phyloP scores from a whole-genome alignment of 2,888 invertebrate species.

The Drosophila putrida region DNA sequence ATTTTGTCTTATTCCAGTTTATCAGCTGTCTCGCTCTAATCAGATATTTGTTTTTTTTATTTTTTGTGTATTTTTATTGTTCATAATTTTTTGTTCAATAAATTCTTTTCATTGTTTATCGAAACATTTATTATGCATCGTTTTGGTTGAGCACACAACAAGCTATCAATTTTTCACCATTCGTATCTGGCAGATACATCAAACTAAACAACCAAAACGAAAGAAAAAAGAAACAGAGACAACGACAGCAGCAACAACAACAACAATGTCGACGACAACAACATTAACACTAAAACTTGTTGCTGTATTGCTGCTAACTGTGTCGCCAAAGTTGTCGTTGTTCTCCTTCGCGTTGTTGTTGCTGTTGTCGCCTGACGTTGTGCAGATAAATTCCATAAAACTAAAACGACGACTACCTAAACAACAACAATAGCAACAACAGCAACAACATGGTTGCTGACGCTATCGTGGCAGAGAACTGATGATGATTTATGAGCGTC shows the following conservation, averaged over 20 bases:
- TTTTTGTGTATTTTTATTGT: constrained; percentile 15
- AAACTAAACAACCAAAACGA: constrained; percentile 49
- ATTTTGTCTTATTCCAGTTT: constrained; percentile 11
- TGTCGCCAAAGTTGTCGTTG: constrained; percentile 70
- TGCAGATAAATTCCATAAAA: constrained; percentile 73
- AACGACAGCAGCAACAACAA: constrained; percentile 16
- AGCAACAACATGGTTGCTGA: constrained; percentile 44
- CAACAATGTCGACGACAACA: constrained; percentile 19
- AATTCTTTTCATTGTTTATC: constrained; percentile 67
- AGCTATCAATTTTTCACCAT: constrained; percentile 74
- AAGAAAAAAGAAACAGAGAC: constrained; percentile 7
- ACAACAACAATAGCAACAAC: constrained; percentile 37
- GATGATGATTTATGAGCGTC: constrained; percentile 81
- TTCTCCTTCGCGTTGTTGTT: constrained; percentile 23
- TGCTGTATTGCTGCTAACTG: constrained; percentile 67
- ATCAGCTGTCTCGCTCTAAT: constrained; percentile 8
- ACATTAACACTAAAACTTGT: constrained; percentile 57
- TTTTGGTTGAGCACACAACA: constrained; percentile 65
- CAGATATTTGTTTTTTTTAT: constrained; percentile 11
- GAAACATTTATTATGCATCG: constrained; percentile 77
- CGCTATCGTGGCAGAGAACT: constrained; percentile 66
- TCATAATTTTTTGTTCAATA: constrained; percentile 39
- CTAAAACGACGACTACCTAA: constrained; percentile 71
- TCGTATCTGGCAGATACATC: constrained; percentile 77
- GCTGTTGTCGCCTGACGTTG: constrained; percentile 33